These are phyloP conservation scores for Drosophila demipolita DNA, from an alignment of 2,888 invertebrate species.

Conservation along the genomic window DNA sequence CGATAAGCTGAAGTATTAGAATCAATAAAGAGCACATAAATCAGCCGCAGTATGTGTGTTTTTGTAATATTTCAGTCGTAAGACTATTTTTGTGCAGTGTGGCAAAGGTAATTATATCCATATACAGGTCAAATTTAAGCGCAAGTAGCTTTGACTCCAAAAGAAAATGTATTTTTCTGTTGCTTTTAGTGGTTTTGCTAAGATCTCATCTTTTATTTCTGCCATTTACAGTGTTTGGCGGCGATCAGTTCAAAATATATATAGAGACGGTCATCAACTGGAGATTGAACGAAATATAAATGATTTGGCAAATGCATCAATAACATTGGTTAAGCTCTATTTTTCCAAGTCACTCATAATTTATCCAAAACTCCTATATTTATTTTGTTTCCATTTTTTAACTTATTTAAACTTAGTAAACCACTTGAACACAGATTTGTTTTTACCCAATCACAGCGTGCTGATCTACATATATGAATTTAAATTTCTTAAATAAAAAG, in stretches of 20 bases:
- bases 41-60: slow-evolving; percentile 9
- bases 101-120: not conserved
- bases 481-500: not conserved
- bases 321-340: not conserved
- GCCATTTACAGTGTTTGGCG: not conserved
- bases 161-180: not conserved
- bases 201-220: not conserved
- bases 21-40: slow-evolving; percentile 20
- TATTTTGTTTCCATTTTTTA: not conserved
- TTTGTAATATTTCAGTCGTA: slow-evolving; percentile 18
- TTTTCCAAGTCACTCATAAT: not conserved
- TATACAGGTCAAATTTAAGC: not conserved
- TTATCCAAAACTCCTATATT: not conserved
- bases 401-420: too few species aligned
- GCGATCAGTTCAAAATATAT: not conserved
- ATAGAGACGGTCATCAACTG: not conserved
- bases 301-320: not conserved
- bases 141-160: not conserved
- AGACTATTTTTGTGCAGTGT: slow-evolving; percentile 16
- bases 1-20: slow-evolving; percentile 30
- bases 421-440: not conserved
- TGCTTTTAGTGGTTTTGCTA: not conserved
- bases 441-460: not conserved
- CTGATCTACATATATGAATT: not conserved
- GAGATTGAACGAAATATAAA: not conserved